These are phyloP conservation scores for Agrilus planipennis DNA, from an alignment of 1,140 invertebrate species.

Conservation along the genomic window DNA sequence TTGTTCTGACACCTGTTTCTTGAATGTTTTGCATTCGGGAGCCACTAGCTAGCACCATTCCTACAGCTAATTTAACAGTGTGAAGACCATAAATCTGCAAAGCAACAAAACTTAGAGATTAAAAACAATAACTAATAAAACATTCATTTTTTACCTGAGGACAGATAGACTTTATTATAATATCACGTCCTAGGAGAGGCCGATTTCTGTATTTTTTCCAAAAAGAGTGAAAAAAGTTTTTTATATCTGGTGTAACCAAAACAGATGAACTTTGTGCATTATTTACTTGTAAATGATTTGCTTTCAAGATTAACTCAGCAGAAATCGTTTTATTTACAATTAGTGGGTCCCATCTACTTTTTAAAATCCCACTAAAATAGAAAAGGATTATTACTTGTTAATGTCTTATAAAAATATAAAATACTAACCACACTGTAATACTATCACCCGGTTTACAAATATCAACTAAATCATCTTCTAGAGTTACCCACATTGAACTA, in stretches of 20 bases:
- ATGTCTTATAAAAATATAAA: not conserved
- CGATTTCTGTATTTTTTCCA: conserved; percentile 54
- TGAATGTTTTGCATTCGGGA: conserved; percentile 10
- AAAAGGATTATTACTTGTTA: conserved; percentile 2
- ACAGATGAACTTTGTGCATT: conserved; percentile 52
- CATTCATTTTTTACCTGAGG: conserved; percentile 49
- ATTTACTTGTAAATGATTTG: conserved; percentile 61
- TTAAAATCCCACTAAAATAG: conserved; percentile 58
- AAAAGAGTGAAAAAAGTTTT: conserved; percentile 59
- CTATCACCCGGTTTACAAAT: conserved; percentile 81
- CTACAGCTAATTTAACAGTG: conserved; percentile 73
- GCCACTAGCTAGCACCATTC: conserved; percentile 56
- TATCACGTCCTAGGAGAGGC: conserved; percentile 59
- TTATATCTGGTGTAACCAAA: conserved; percentile 55
- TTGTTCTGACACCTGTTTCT: conserved; percentile 20
- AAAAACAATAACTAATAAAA: not conserved
- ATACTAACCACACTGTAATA: conserved; percentile 62
- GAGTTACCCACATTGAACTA: conserved; percentile 62
- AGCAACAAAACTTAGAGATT: conserved; percentile 7
- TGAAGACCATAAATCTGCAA: conserved; percentile 77
- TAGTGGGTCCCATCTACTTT: conserved; percentile 57
- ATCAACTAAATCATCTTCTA: conserved; percentile 82
- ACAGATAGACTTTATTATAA: conserved; percentile 72
- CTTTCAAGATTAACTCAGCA: conserved; percentile 59
- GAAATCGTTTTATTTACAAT: conserved; percentile 46